phyloP scores from a whole-genome alignment of 2,888 invertebrate species.

The Trissolcus japonicus region DNA sequence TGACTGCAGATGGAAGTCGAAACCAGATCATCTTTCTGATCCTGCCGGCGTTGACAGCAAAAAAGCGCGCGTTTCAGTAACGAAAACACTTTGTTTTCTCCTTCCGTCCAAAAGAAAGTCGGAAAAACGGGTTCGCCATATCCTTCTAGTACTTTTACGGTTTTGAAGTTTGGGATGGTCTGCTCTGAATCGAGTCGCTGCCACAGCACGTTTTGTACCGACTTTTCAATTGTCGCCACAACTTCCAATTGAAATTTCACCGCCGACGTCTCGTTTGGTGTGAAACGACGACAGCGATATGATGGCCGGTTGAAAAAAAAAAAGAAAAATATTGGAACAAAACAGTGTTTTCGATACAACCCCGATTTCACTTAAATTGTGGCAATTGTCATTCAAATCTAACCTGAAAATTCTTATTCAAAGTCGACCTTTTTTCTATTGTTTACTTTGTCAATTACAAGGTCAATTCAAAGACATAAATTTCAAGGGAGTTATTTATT shows the following conservation, averaged over 20 bases:
- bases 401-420: too few relatives aligned
- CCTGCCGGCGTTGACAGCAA: neutral
- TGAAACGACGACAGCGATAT: too few relatives aligned
- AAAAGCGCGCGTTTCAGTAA: constrained; percentile 10
- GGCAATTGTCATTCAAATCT: too few relatives aligned
- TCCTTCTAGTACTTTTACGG: neutral
- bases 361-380: too few relatives aligned
- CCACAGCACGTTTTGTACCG: constrained; percentile 7
- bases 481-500: too few relatives aligned
- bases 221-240: constrained; percentile 14
- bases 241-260: constrained; percentile 15
- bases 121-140: constrained; percentile 35
- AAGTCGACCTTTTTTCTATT: too few relatives aligned
- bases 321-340: too few relatives aligned
- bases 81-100: constrained; percentile 34
- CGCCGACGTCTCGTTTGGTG: neutral
- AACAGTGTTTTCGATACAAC: too few relatives aligned
- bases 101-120: constrained; percentile 35
- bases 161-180: constrained; percentile 26
- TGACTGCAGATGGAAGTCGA: neutral
- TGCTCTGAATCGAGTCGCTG: constrained; percentile 7
- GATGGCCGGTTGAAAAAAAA: too few relatives aligned
- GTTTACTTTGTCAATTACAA: too few relatives aligned
- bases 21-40: constrained; percentile 5
- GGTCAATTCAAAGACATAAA: too few relatives aligned